phyloP scores from a whole-genome alignment of 64 coral and sea anemone species.

The Orbicella faveolata region DNA sequence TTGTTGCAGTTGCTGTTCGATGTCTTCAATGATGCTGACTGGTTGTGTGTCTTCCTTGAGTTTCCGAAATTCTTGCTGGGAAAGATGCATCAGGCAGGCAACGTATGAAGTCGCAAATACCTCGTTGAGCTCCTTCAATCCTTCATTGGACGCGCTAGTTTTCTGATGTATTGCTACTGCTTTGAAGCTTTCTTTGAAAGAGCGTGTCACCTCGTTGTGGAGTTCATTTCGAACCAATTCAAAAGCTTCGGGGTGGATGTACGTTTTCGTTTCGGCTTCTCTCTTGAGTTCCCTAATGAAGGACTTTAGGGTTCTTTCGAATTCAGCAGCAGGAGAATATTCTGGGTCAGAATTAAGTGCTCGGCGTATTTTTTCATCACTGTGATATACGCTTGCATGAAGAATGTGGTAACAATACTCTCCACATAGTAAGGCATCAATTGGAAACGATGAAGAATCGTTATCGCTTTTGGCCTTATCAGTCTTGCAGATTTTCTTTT shows the following conservation, averaged over 20 bases:
- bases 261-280: neutral
- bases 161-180: neutral
- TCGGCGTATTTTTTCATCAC: neutral
- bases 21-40: neutral
- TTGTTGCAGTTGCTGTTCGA: neutral
- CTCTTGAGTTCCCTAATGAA: neutral
- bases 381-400: neutral
- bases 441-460: neutral
- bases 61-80: neutral
- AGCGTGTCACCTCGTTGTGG: neutral
- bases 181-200: neutral
- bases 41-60: neutral
- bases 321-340: neutral
- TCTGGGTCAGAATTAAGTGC: neutral
- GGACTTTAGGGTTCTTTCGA: neutral
- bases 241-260: slow-evolving; percentile 19
- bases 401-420: slow-evolving; percentile 40
- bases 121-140: neutral
- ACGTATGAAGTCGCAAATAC: neutral
- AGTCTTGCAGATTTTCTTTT: neutral
- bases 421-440: slow-evolving; percentile 21
- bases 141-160: too few species aligned
- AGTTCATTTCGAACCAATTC: slow-evolving; percentile 28
- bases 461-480: neutral
- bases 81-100: slow-evolving; percentile 19